These are phyloP conservation scores for Apis cerana DNA, from an alignment of 1,140 invertebrate genomes.

Conservation along the genomic window DNA sequence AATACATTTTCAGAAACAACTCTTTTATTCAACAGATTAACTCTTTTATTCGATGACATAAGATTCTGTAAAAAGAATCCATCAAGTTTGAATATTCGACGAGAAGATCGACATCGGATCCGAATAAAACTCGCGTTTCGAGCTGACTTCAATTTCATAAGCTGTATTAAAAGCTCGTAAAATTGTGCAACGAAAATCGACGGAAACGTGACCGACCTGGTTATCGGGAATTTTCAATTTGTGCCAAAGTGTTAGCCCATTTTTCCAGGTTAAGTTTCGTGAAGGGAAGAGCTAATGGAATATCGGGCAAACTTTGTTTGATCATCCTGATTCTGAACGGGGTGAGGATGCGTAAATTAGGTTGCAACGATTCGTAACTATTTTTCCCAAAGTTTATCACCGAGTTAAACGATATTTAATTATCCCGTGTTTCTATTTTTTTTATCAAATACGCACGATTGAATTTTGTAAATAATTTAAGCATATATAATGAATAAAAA, in stretches of 20 bases:
- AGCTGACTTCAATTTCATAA: constrained; percentile 24
- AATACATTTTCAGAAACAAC: too few relatives aligned
- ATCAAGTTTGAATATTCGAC: background rate
- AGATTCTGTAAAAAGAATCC: too few relatives aligned
- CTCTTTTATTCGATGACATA: too few relatives aligned
- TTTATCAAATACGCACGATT: too few relatives aligned
- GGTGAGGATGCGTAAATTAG: background rate
- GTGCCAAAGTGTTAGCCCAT: constrained; percentile 22
- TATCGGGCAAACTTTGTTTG: background rate
- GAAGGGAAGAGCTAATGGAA: background rate
- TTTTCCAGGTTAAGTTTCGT: background rate
- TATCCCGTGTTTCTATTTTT: too few relatives aligned
- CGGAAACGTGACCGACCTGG: constrained; percentile 21
- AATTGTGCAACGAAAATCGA: constrained; percentile 22
- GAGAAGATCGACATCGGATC: background rate
- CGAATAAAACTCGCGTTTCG: constrained; percentile 1
- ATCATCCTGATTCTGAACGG: background rate
- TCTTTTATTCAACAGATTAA: too few relatives aligned
- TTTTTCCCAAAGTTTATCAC: too few relatives aligned
- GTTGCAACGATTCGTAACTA: background rate
- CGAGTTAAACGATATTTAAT: too few relatives aligned
- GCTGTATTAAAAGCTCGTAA: constrained; percentile 23
- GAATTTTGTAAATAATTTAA: too few relatives aligned
- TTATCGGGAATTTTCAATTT: constrained; percentile 26
- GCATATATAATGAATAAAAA: too few relatives aligned